Conservation (phyloP, 2,888 invertebrate genomes). For the Netelia virgata region DNA sequence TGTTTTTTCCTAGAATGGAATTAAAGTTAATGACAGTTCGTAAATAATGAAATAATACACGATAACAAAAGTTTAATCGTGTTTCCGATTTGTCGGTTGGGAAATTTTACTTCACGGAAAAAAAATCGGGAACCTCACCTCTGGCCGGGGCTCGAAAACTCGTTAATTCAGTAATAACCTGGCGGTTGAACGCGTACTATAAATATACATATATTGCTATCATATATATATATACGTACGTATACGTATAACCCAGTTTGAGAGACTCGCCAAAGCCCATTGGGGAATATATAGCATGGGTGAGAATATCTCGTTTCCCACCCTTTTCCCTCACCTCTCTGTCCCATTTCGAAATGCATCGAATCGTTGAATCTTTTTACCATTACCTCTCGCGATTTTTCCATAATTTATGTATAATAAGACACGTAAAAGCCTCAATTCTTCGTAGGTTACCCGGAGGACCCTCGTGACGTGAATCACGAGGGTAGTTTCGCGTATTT, state of each 20-base stretch:
- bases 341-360: constrained; percentile 55
- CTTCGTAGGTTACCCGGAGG: too few species aligned
- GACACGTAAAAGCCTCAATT: too few species aligned
- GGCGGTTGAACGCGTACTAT: constrained; percentile 28
- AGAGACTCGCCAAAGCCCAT: constrained; percentile 32
- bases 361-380: constrained; percentile 54
- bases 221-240: background rate
- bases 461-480: too few species aligned
- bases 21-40: background rate
- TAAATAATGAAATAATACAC: constrained; percentile 44
- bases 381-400: background rate
- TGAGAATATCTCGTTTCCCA: background rate
- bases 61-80: constrained; percentile 26
- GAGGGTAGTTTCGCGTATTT: too few species aligned
- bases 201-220: background rate
- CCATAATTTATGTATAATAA: background rate
- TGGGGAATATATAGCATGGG: constrained; percentile 14
- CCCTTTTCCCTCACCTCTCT: background rate
- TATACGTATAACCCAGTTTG: constrained; percentile 27
- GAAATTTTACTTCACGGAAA: constrained; percentile 35
- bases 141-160: constrained; percentile 35
- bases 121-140: constrained; percentile 14
- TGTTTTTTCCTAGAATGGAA: too few species aligned
- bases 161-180: constrained; percentile 52
- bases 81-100: constrained; percentile 7